Evolutionary conservation across 2,888 invertebrate species (phyloP).

Genomic region (Piscicola geometra): DNA sequence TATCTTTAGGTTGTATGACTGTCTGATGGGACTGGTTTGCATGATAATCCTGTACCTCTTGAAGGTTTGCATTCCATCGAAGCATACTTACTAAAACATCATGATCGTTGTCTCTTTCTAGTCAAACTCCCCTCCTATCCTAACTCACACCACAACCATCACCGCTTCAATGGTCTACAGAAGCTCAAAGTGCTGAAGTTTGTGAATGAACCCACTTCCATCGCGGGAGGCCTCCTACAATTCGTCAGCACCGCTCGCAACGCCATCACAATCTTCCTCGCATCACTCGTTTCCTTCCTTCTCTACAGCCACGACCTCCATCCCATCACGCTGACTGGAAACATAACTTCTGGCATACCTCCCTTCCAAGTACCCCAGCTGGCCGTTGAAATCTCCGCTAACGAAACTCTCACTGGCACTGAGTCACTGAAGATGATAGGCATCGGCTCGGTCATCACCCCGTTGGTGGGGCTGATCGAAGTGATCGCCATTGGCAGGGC

Average conservation of each 20-base stretch:
- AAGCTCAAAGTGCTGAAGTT: conserved; percentile 21
- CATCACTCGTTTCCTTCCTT: conserved; percentile 41
- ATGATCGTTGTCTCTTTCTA: no score
- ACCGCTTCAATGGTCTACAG: no score
- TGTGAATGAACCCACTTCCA: neutral
- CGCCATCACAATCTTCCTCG: conserved; percentile 42
- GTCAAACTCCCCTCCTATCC: no score
- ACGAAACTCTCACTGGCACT: conserved; percentile 29
- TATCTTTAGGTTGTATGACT: conserved; percentile 40
- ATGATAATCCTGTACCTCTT: conserved; percentile 41
- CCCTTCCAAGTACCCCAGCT: conserved; percentile 38
- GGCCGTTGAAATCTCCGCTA: conserved; percentile 35
- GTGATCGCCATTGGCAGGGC: conserved; percentile 90
- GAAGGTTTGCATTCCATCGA: no score
- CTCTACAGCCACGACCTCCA: conserved; percentile 35
- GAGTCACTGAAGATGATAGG: conserved; percentile 63
- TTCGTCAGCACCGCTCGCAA: conserved; percentile 41
- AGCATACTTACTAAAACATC: no score
- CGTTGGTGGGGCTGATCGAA: conserved; percentile 80
- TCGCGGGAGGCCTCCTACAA: neutral
- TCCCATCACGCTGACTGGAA: conserved; percentile 41
- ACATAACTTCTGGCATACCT: conserved; percentile 42
- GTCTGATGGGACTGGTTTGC: conserved; percentile 38
- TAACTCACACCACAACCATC: no score
- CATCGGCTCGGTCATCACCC: conserved; percentile 77